phyloP scores from a whole-genome alignment of 2,113 vertebrate species.

The Poecile atricapillus region DNA sequence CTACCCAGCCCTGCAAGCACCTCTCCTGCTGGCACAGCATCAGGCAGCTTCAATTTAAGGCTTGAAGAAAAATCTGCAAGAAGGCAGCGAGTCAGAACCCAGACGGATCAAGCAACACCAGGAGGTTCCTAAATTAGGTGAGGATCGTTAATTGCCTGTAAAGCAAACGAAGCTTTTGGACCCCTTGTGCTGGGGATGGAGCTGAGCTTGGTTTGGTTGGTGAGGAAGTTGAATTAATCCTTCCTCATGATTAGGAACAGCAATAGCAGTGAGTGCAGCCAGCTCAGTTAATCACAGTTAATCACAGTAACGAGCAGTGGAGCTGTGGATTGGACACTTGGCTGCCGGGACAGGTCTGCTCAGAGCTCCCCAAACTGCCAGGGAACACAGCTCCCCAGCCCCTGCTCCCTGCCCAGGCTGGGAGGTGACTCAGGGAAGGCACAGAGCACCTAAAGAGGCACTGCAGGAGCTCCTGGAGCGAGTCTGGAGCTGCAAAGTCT shows the following conservation, averaged over 20 bases:
- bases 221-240: background rate
- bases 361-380: background rate
- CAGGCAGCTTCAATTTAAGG: background rate
- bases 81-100: background rate
- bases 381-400: background rate
- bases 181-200: background rate
- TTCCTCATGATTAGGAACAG: background rate
- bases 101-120: background rate
- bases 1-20: background rate
- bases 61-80: background rate
- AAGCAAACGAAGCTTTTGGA: background rate
- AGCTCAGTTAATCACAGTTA: background rate
- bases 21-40: background rate
- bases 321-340: background rate
- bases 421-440: background rate
- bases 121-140: background rate
- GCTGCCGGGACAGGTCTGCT: background rate
- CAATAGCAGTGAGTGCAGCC: fast-evolving
- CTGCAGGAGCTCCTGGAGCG: fast-evolving
- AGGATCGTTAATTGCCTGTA: background rate
- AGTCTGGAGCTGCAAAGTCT: background rate
- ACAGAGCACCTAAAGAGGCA: background rate
- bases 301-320: background rate
- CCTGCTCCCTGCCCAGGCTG: background rate
- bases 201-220: background rate